Conservation (phyloP, 2,888 invertebrate species). For the Ypsolopha scabrella region DNA sequence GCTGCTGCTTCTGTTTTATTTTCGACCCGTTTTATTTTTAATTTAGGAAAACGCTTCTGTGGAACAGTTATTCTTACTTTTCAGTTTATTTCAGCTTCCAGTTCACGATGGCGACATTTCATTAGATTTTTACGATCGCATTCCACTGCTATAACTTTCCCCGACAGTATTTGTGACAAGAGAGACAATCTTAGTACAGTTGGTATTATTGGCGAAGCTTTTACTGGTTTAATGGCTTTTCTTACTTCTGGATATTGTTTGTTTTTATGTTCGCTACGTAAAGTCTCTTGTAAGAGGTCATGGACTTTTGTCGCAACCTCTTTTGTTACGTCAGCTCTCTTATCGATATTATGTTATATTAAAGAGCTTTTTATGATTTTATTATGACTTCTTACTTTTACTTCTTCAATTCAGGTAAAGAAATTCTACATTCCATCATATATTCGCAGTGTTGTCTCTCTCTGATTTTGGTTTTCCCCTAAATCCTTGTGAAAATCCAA, state of each 20-base stretch:
- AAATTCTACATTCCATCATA: too few species aligned
- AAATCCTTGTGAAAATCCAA: too few species aligned
- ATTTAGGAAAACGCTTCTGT: not conserved
- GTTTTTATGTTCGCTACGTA: constrained; percentile 3
- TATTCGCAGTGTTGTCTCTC: too few species aligned
- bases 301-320: too few species aligned
- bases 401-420: too few species aligned
- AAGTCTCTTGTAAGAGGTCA: not conserved
- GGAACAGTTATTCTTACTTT: constrained; percentile 7
- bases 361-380: too few species aligned
- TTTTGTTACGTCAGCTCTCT: too few species aligned
- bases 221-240: constrained; percentile 19
- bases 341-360: too few species aligned
- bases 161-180: constrained; percentile 19
- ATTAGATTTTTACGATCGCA: constrained; percentile 37
- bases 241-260: constrained; percentile 11
- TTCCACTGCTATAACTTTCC: constrained; percentile 26
- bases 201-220: constrained; percentile 10
- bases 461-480: too few species aligned
- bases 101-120: constrained; percentile 24
- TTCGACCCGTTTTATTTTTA: not conserved
- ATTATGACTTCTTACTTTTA: too few species aligned
- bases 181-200: constrained; percentile 23
- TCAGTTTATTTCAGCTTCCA: constrained; percentile 6
- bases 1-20: not conserved